A percentile compares a stretch with the other conserved stretches of the same genome.
These are phyloP conservation scores for Hystrix brachyura DNA, from an alignment of 2,113 vertebrate species.

Conservation along the genomic window DNA sequence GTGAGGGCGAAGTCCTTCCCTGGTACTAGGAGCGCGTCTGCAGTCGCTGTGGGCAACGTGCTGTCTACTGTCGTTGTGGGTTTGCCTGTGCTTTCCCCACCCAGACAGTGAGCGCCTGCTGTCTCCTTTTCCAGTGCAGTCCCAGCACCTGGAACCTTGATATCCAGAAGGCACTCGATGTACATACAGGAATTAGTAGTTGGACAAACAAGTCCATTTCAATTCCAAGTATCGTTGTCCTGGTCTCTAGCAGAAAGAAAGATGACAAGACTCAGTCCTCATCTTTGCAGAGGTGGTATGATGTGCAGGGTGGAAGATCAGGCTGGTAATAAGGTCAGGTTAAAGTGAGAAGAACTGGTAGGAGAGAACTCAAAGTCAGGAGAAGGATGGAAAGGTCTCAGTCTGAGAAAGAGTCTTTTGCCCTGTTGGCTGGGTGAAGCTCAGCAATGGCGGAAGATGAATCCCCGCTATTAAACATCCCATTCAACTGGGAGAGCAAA, in stretches of 20 bases:
- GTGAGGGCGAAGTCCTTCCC: neutral
- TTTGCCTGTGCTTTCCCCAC: neutral
- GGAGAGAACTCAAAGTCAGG: neutral
- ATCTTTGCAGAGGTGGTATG: neutral
- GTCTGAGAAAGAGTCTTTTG: neutral
- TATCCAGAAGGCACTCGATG: neutral
- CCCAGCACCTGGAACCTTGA: neutral
- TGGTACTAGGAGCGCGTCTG: rapidly evolving
- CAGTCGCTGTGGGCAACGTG: neutral
- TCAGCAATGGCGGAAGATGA: conserved; percentile 49
- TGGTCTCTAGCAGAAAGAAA: neutral
- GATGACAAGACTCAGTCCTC: neutral
- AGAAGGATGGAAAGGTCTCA: conserved; percentile 6
- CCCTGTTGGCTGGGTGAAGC: neutral
- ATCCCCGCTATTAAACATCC: conserved; percentile 29
- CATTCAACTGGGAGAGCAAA: conserved; percentile 32
- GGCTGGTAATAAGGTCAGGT: neutral
- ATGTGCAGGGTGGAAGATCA: neutral
- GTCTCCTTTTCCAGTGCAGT: neutral
- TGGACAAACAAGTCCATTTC: neutral
- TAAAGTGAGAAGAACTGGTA: neutral
- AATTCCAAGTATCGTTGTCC: neutral
- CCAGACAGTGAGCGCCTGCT: neutral
- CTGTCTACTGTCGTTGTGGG: rapidly evolving
- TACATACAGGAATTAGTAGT: neutral